These are phyloP conservation scores for Nezara viridula DNA, from an alignment of 2,888 invertebrate genomes.

Conservation along the genomic window DNA sequence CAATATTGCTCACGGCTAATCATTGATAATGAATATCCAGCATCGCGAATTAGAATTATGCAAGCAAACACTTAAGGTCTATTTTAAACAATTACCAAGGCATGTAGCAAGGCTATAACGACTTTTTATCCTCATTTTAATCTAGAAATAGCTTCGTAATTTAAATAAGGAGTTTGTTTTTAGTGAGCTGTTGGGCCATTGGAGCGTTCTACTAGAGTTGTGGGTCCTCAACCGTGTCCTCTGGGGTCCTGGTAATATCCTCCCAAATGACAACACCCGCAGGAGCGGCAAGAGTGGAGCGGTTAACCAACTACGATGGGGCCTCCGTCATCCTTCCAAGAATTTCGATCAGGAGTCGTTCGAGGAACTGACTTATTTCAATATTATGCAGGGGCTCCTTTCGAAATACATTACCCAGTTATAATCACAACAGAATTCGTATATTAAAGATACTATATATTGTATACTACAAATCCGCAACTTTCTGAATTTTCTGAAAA, in stretches of 20 bases:
- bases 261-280: not conserved
- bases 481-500: too few relatives aligned
- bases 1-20: not conserved
- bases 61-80: not conserved
- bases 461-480: too few relatives aligned
- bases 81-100: not conserved
- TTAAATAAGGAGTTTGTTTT: constrained; percentile 46
- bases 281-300: not conserved
- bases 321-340: not conserved
- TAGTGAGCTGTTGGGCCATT: not conserved
- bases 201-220: constrained; percentile 3
- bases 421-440: too few relatives aligned
- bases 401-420: too few relatives aligned
- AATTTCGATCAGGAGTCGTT: not conserved
- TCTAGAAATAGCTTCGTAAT: not conserved
- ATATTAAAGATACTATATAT: too few relatives aligned
- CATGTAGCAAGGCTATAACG: not conserved
- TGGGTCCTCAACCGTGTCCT: not conserved
- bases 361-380: not conserved
- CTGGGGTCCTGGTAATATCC: not conserved
- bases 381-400: too few relatives aligned
- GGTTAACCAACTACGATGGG: not conserved
- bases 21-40: not conserved
- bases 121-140: not conserved
- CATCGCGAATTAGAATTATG: not conserved